Base-by-base conservation (phyloP, 35 echinoderm and acorn worm species). In the Ptychodera flava region DNA sequence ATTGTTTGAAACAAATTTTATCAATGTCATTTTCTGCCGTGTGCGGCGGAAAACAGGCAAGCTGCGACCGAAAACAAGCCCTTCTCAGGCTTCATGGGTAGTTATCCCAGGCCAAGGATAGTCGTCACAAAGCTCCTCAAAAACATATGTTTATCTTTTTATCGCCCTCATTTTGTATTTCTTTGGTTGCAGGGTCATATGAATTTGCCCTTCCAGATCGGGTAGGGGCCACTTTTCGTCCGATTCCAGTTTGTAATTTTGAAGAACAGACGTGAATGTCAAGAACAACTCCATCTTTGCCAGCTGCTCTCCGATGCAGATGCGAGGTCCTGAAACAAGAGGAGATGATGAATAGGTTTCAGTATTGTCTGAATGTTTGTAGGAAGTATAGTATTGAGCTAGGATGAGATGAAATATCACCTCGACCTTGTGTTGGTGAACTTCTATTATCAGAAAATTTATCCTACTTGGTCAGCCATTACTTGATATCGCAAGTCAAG, bases 221-320 rank as follows among this genome's bases (percentile, higher is more conserved):
- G 32, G 53, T 77, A 38, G 85, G 22, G 35, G 16, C 0, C 15
- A 15, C 28, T 36, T 77, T 0, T 80, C 77, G 35, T 53, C 64
- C 29, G 32, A 28, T 31, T 79, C 29, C 30, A 87, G 34, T 1
- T 33, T 87, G 75, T 78, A 87, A 16, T 36, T 27, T 33, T 87
- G 85, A 28, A 87, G 45, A 31, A 87, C 31, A 78, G 27, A 36
- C 28, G 53, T 87, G 52, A 87, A 79, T 15, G 79, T n/a, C 15
- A 87, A 28, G 12, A 77, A 78, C 52, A 87, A 32, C 31, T 79
- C 75, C 85, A 87, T 87, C 32, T 77, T 77, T 0, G 85, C 85
- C 31, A 87, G 75, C 29, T 77, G 53, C 15, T 77, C 85, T 33
- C 85, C 85, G 30, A 87, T 76, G 77, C 85, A 87, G 15, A 34